These are phyloP conservation scores for Megaustenia siamemsis DNA, from an alignment of 2,888 invertebrate genomes.

Conservation along the genomic window DNA sequence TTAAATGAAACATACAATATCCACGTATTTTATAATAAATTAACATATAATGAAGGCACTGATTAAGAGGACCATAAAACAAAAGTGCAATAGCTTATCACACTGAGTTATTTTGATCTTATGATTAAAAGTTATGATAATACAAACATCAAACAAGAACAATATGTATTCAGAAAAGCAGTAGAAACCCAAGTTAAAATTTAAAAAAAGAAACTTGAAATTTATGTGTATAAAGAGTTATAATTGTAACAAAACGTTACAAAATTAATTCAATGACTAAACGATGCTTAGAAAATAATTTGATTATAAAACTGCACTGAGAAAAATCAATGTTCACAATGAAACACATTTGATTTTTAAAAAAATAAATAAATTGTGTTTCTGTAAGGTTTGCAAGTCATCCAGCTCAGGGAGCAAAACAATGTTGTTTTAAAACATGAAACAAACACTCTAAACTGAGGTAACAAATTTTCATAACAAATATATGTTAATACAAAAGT, in stretches of 20 bases:
- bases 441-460: background rate
- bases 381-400: too few relatives aligned
- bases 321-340: too few relatives aligned
- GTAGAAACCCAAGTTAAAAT: background rate
- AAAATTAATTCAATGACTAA: background rate
- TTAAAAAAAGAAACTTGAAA: too few relatives aligned
- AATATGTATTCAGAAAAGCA: background rate
- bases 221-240: background rate
- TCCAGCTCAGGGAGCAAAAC: too few relatives aligned
- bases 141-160: background rate
- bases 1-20: too few relatives aligned
- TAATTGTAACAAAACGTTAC: background rate
- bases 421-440: background rate
- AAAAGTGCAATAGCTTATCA: slow-evolving; percentile 2
- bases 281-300: background rate
- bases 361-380: too few relatives aligned
- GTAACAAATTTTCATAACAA: background rate
- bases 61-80: slow-evolving; percentile 5
- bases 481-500: slow-evolving; percentile 1
- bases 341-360: too few relatives aligned
- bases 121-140: background rate
- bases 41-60: slow-evolving; percentile 32
- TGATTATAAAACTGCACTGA: background rate
- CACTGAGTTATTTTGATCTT: slow-evolving; percentile 19
- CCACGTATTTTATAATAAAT: background rate